Evolutionary conservation across 2,797 vertebrate species (phyloP).

Genomic region (Sparus aurata): DNA sequence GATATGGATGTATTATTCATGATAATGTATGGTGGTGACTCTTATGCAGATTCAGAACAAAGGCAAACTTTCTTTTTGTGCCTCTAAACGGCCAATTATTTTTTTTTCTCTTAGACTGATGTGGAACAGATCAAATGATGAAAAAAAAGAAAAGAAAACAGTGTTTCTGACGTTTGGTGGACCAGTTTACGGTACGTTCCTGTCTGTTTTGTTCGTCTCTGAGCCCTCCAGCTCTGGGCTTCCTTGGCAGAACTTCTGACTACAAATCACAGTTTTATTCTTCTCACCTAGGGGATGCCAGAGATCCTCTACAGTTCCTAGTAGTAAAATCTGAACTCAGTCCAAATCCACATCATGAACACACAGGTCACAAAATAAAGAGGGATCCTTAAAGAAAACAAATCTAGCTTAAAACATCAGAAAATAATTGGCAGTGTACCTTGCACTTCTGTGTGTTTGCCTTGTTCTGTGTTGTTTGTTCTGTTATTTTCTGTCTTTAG

Average conservation of each 20-base stretch:
- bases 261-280: constrained; percentile 74
- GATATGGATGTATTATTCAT: constrained; percentile 86
- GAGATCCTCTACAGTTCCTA: constrained; percentile 63
- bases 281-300: constrained; percentile 72
- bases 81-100: constrained; percentile 84
- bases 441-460: constrained; percentile 37
- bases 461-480: constrained; percentile 12
- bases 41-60: constrained; percentile 86
- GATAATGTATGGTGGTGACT: constrained; percentile 83
- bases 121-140: constrained; percentile 69
- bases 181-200: constrained; percentile 61
- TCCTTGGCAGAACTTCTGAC: constrained; percentile 75
- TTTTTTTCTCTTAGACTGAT: constrained; percentile 73
- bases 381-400: constrained; percentile 48
- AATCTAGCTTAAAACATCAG: constrained; percentile 47
- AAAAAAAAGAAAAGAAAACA: constrained; percentile 5
- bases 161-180: constrained; percentile 64
- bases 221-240: constrained; percentile 69
- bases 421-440: constrained; percentile 62
- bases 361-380: constrained; percentile 62
- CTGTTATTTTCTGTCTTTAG: constrained; percentile 13
- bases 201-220: constrained; percentile 64
- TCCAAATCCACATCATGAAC: constrained; percentile 71
- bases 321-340: constrained; percentile 63
- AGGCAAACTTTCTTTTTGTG: constrained; percentile 81